Base-by-base conservation (phyloP, 92 coral and sea anemone species). In the Porites lobata region DNA sequence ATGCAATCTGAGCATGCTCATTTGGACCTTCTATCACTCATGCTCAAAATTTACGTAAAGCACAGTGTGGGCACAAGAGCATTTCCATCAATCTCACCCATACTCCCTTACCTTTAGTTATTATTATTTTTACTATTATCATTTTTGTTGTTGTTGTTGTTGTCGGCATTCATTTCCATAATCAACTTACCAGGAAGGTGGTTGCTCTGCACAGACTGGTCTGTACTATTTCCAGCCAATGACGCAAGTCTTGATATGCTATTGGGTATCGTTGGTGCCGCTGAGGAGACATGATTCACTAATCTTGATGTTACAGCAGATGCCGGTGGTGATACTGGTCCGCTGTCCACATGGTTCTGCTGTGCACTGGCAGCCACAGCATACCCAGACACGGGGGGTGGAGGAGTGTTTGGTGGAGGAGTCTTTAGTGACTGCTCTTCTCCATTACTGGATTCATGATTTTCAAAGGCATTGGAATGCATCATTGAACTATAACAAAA, bases 361-460 rank as follows among this genome's bases (percentile, higher is more conserved):
- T 93, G 98, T 22, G 93, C 93, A 53, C 97, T 98, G 20, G 93
- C 99, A 20, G 91, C 99, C 47, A 94, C 99, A 7, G 99, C 99
- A 78, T 96, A 96, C 19, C 99, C 99, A 8, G 98, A 96, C 58
- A 96, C 95, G 14, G 99, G 98, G 0, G 99, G 99, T 24, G 99
- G 99, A 3, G 99, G 96, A 9, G 96, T 78, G 69, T 14, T 85
- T 12, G 89, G 81, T 6, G 96, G 88, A n/a, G 94, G 89, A 0
- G 98, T 88, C 69, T 94, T 86, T 38, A 83, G 94, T 65, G 82
- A 43, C 9, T 84, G 88, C 56, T 87, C 90, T 76, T 93, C 98
- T 3, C 93, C 96, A 86, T 93, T 93, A 80, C 94, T 93, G 63
- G 98, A 82, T 67, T 91, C 92, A 78, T 95, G 98, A 82, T 95